Evolutionary conservation across 2,888 invertebrate species (phyloP).

Genomic region (Clanis bilineata): DNA sequence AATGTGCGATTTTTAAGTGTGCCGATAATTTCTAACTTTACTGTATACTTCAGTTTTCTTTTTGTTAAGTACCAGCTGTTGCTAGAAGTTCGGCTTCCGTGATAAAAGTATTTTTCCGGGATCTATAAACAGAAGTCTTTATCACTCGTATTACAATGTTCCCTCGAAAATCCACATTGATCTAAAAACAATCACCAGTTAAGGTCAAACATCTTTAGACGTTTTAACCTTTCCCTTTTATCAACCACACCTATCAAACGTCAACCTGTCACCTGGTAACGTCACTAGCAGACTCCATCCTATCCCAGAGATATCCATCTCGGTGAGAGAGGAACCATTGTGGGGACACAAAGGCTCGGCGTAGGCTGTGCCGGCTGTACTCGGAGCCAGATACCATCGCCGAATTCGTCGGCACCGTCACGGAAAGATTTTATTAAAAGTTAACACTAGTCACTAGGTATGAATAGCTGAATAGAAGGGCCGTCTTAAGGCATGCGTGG

Average conservation of each 20-base stretch:
- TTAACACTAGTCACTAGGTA: background rate
- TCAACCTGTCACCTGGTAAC: background rate
- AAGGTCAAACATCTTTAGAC: background rate
- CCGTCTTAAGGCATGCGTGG: too few relatives aligned
- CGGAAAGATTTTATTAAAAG: constrained; percentile 11
- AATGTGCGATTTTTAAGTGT: background rate
- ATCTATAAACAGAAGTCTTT: too few relatives aligned
- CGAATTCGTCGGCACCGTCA: background rate
- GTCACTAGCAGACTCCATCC: background rate
- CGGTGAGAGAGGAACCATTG: background rate
- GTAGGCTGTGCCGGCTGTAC: background rate
- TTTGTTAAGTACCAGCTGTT: background rate
- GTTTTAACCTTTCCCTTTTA: background rate
- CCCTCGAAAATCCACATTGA: too few relatives aligned
- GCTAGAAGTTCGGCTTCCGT: too few relatives aligned
- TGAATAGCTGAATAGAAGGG: background rate
- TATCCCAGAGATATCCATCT: background rate
- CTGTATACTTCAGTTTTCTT: background rate
- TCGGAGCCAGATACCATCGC: background rate
- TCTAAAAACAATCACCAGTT: too few relatives aligned
- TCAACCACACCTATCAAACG: too few relatives aligned
- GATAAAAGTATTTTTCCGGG: too few relatives aligned
- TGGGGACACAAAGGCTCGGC: background rate
- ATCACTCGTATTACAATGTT: too few relatives aligned
- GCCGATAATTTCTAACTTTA: background rate